phyloP scores from a whole-genome alignment of 2,797 vertebrate genomes.

The Rachycentron canadum region DNA sequence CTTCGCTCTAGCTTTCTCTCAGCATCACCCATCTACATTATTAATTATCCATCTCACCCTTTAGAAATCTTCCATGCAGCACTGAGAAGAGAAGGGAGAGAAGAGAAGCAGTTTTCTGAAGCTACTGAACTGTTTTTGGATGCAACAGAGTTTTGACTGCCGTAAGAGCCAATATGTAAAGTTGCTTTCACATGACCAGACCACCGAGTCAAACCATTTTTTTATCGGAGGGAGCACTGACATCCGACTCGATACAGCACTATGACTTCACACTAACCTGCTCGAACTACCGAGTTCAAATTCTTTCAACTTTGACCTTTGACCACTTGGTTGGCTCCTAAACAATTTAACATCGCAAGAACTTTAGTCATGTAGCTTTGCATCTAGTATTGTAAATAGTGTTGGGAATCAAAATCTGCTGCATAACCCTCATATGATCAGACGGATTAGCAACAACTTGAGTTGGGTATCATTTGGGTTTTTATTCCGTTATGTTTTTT shows the following conservation, averaged over 20 bases:
- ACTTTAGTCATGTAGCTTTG: too few relatives aligned
- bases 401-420: too few relatives aligned
- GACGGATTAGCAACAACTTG: too few relatives aligned
- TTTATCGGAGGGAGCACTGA: not conserved
- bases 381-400: too few relatives aligned
- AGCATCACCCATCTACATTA: not conserved
- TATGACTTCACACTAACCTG: not conserved
- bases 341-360: too few relatives aligned
- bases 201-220: not conserved
- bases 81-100: not conserved
- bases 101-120: not conserved
- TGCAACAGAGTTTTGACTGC: not conserved
- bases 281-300: not conserved
- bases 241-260: not conserved
- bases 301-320: not conserved
- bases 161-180: not conserved
- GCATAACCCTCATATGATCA: too few relatives aligned
- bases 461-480: too few relatives aligned
- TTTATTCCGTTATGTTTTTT: too few relatives aligned
- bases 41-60: conserved; percentile 13
- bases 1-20: not conserved
- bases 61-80: not conserved
- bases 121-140: not conserved
- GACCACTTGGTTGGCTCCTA: not conserved
- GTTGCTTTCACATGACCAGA: conserved; percentile 31